Evolutionary conservation across 2,113 vertebrate species (phyloP).

Genomic region (Phrynosoma platyrhinos): DNA sequence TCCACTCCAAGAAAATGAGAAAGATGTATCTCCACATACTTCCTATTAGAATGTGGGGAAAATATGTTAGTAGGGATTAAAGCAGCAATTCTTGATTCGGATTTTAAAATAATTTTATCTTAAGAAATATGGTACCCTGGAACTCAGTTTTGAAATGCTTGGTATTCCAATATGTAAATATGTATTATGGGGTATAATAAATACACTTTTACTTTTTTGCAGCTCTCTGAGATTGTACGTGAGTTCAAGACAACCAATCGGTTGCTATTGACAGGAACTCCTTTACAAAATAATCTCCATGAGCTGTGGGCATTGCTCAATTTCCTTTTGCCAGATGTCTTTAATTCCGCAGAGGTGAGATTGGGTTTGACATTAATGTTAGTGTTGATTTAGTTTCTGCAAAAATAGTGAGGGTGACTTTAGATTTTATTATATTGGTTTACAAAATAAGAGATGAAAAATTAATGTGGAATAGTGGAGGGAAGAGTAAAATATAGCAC

Average conservation of each 20-base stretch:
- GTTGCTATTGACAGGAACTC: conserved; percentile 89
- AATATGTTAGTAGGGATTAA: neutral
- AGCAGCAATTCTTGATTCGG: neutral
- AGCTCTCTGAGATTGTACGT: conserved; percentile 91
- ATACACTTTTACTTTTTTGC: conserved; percentile 40
- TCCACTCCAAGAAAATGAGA: neutral
- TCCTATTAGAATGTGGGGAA: neutral
- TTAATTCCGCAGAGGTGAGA: conserved; percentile 91
- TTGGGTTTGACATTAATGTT: conserved; percentile 32
- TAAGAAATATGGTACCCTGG: neutral
- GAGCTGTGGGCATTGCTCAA: conserved; percentile 92
- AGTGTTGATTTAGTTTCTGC: neutral
- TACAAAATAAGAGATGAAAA: neutral
- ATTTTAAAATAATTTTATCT: too few species aligned
- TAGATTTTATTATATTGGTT: neutral
- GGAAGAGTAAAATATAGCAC: neutral
- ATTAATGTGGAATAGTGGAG: neutral
- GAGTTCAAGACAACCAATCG: conserved; percentile 93
- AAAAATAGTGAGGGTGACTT: neutral
- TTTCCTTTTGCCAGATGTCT: conserved; percentile 91
- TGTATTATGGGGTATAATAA: neutral
- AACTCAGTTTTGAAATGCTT: neutral
- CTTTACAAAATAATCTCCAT: conserved; percentile 90
- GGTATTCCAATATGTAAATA: conserved; percentile 14
- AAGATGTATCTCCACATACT: too few species aligned